These are phyloP conservation scores for Ahaetulla prasina DNA, from an alignment of 2,113 vertebrate genomes.

Conservation along the genomic window DNA sequence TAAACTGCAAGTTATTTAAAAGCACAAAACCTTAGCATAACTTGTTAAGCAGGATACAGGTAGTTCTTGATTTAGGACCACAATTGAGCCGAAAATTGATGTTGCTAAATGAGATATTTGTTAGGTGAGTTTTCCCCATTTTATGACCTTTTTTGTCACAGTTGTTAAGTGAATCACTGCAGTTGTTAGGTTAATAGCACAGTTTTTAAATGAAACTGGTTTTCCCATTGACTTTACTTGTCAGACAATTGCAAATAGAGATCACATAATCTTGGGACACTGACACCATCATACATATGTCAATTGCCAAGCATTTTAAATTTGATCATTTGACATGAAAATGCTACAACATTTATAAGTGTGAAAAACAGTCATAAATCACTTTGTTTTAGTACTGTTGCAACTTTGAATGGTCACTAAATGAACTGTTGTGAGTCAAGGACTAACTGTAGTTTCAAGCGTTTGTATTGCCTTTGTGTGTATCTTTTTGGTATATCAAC, in stretches of 20 bases:
- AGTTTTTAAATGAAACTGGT: background rate
- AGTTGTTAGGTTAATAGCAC: background rate
- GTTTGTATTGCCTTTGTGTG: background rate
- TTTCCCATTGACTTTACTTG: background rate
- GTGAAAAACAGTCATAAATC: background rate
- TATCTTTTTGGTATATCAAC: background rate
- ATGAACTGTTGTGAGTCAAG: background rate
- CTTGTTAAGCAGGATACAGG: background rate
- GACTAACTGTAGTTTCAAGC: background rate
- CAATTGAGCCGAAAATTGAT: too few relatives aligned
- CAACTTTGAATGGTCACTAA: background rate
- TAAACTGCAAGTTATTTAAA: background rate
- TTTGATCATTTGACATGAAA: background rate
- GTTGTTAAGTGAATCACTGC: background rate
- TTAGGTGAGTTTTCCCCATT: too few relatives aligned
- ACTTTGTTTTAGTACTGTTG: background rate
- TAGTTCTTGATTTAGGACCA: too few relatives aligned
- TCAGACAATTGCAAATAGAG: background rate
- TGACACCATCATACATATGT: background rate
- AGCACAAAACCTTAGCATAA: background rate
- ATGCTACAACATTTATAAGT: background rate
- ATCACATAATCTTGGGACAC: background rate
- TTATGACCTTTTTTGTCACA: too few relatives aligned
- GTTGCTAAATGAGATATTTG: too few relatives aligned
- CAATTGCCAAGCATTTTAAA: background rate